Evolutionary conservation across 1,140 invertebrate species (phyloP).

Genomic region (Halesus radiatus): DNA sequence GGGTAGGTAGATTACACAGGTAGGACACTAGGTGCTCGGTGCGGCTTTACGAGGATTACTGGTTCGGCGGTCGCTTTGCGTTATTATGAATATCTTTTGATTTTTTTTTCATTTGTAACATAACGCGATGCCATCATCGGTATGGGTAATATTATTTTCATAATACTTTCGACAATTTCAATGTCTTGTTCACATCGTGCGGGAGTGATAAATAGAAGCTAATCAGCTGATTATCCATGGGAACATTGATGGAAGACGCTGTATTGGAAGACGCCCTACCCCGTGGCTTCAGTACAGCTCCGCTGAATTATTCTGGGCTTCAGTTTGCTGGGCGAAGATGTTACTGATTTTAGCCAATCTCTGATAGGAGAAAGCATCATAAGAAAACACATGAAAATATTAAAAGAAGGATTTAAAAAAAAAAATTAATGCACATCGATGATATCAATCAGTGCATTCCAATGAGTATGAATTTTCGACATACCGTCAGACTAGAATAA

Average conservation of each 20-base stretch:
- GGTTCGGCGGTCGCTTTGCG: constrained; percentile 44
- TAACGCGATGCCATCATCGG: neutral
- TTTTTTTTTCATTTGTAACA: constrained; percentile 32
- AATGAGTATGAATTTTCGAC: no score
- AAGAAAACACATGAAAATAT: no score
- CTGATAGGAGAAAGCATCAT: no score
- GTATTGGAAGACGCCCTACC: neutral
- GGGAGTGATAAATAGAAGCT: neutral
- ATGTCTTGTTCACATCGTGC: neutral
- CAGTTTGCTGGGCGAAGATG: no score
- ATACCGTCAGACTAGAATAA: no score
- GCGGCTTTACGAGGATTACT: constrained; percentile 46
- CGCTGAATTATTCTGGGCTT: no score
- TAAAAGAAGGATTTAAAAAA: no score
- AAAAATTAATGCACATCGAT: no score
- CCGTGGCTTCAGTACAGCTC: neutral
- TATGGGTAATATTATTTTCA: neutral
- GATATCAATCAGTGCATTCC: no score
- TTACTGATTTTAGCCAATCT: no score
- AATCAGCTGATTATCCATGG: neutral
- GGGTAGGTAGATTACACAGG: no score
- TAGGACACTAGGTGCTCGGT: neutral
- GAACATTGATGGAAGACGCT: neutral
- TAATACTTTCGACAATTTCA: neutral
- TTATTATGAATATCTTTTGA: constrained; percentile 37